Percentiles rank a stretch among this genome's conserved stretches.
Conservation (phyloP, 2,797 vertebrate species). For the Argyrosomus regius region DNA sequence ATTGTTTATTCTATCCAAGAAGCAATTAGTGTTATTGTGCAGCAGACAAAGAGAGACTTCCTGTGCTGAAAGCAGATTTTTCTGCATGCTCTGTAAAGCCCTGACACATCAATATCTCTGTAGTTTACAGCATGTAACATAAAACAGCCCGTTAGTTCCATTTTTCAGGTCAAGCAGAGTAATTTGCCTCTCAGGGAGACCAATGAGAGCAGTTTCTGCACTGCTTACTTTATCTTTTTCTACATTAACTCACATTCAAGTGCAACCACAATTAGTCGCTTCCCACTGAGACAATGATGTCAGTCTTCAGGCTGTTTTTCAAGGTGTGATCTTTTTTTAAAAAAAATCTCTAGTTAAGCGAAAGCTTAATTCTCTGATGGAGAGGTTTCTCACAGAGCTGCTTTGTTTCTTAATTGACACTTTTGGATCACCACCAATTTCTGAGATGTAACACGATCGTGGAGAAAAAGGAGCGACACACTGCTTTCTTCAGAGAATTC, state of each 20-base stretch:
- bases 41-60: conserved; percentile 16
- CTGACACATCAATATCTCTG: conserved; percentile 10
- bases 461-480: background rate
- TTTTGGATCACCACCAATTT: background rate
- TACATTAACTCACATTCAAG: conserved; percentile 15
- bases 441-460: background rate
- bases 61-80: conserved; percentile 8
- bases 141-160: conserved; percentile 1
- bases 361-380: background rate
- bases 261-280: conserved; percentile 2
- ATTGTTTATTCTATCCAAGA: conserved; percentile 22
- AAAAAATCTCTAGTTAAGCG: background rate
- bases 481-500: background rate
- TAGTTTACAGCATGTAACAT: conserved; percentile 27
- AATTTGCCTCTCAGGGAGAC: conserved; percentile 35
- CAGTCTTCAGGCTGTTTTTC: conserved; percentile 13
- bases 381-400: background rate
- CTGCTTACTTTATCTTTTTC: conserved; percentile 1
- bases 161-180: conserved; percentile 32
- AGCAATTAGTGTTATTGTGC: conserved; percentile 29
- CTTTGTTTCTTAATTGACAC: conserved; percentile 12
- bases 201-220: conserved; percentile 1
- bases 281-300: background rate
- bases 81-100: background rate
- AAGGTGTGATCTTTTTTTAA: conserved; percentile 3